Evolutionary conservation across 2,888 invertebrate genomes (phyloP).

Genomic region (Cantharis lateralis): DNA sequence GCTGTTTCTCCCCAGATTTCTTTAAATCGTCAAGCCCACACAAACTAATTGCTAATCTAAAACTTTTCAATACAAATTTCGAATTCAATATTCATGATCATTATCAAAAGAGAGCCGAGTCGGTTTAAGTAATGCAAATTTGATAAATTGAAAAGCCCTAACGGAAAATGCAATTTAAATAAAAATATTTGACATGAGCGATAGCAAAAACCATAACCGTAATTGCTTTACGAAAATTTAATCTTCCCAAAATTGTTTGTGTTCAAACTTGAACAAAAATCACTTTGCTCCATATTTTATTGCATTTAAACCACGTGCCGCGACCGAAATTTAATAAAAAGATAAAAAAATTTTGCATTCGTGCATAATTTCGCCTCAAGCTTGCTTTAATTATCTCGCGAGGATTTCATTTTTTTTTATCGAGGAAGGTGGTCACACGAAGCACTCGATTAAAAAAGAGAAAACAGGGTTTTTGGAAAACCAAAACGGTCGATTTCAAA

Average conservation of each 20-base stretch:
- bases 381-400: neutral
- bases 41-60: slow-evolving; percentile 22
- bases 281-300: slow-evolving; percentile 7
- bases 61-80: slow-evolving; percentile 45
- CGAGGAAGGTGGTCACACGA: neutral
- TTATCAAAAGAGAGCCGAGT: slow-evolving; percentile 34
- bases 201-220: slow-evolving; percentile 19
- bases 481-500: neutral
- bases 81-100: slow-evolving; percentile 52
- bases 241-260: slow-evolving; percentile 21
- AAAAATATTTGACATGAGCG: slow-evolving; percentile 11
- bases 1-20: slow-evolving; percentile 47
- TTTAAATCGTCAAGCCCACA: slow-evolving; percentile 43
- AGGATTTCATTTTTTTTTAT: neutral
- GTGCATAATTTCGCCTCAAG: neutral
- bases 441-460: slow-evolving; percentile 1
- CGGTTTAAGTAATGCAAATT: slow-evolving; percentile 40
- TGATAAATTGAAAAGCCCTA: slow-evolving; percentile 28
- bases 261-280: slow-evolving; percentile 10
- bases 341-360: neutral
- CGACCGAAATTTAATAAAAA: neutral
- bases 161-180: slow-evolving; percentile 13
- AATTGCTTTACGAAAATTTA: slow-evolving; percentile 25
- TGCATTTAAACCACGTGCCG: neutral
- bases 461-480: neutral